Evolutionary conservation across 2,888 invertebrate species (phyloP), one percentile per base, ranked within the genome.

Genomic region (Pseudococcus viburni): DNA sequence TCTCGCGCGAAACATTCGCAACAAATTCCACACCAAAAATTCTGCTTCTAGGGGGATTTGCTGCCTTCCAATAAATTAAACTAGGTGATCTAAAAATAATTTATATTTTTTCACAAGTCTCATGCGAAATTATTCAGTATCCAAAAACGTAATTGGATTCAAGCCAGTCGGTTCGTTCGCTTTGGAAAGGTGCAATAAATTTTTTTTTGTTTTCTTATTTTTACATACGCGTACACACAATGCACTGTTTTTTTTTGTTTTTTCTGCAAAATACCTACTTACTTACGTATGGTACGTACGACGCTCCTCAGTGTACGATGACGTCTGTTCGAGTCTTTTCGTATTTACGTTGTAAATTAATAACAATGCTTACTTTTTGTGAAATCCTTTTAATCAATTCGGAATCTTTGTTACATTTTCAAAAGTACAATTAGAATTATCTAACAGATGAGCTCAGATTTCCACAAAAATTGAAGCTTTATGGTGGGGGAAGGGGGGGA

Each of bases 131-230:
- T 22, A 64, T 64, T 64, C 22, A 22, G 64, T 64, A 64, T 64
- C 22, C 64, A 64, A 64, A 64, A 64, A 64, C 64, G 64, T 22
- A 64, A 64, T 64, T 64, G 64, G 64, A 64, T 64, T 64, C 64
- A 64, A 64, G 64, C 64, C 64, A 64, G 64, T 64, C 19, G 64
- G 19, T 64, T 64, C 11, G 11, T 64, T 64, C 22, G 64, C 19
- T 22, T 64, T 64, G 64, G 22, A 22, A 64, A 22, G 64, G 22
- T 19, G 22, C 22, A 22, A 64, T 64, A 64, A 64, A 22, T 64
- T 64, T 64, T 64, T n/a, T 33, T 64, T 64, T 22, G 19, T 64
- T 64, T 64, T 64, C 51, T 51, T 51, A 46, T 46, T 46, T 46
- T 46, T 17, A 51, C 26, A 33, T 51, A 51, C 51, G 12, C 17